A percentile compares a stretch with the other conserved stretches of the same genome.
Evolutionary conservation across 2,888 invertebrate species (phyloP).

Genomic region (Endotricha flammealis): DNA sequence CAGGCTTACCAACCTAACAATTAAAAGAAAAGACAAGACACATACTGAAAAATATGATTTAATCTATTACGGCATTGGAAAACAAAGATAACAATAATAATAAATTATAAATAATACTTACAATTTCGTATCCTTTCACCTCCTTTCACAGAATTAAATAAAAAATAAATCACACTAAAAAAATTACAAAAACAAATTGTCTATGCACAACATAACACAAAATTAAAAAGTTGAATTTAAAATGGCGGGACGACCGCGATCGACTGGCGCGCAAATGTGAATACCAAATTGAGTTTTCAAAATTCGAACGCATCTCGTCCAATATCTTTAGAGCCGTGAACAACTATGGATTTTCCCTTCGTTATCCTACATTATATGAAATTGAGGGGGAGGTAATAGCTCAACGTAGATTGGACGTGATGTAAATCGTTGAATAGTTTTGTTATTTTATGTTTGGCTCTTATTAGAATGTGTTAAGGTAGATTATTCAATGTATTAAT

Average conservation of each 20-base stretch:
- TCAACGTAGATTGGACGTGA: slow-evolving; percentile 30
- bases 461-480: slow-evolving; percentile 19
- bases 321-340: slow-evolving; percentile 32
- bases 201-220: slow-evolving; percentile 10
- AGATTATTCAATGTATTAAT: slow-evolving; percentile 11
- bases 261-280: slow-evolving; percentile 51
- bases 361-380: slow-evolving; percentile 15
- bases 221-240: slow-evolving; percentile 27
- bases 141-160: too few relatives aligned
- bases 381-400: slow-evolving; percentile 27
- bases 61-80: too few relatives aligned
- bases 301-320: slow-evolving; percentile 49
- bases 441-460: slow-evolving; percentile 15
- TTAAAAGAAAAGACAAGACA: too few relatives aligned
- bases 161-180: too few relatives aligned
- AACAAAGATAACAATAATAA: too few relatives aligned
- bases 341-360: slow-evolving; percentile 28
- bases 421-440: slow-evolving; percentile 26
- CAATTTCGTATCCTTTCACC: too few relatives aligned
- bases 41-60: too few relatives aligned
- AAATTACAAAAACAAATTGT: slow-evolving; percentile 13
- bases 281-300: slow-evolving; percentile 65
- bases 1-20: too few relatives aligned
- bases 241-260: slow-evolving; percentile 46
- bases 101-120: too few relatives aligned